phyloP scores from a whole-genome alignment of 1,140 invertebrate species.

The Drosophila quadrilineata region DNA sequence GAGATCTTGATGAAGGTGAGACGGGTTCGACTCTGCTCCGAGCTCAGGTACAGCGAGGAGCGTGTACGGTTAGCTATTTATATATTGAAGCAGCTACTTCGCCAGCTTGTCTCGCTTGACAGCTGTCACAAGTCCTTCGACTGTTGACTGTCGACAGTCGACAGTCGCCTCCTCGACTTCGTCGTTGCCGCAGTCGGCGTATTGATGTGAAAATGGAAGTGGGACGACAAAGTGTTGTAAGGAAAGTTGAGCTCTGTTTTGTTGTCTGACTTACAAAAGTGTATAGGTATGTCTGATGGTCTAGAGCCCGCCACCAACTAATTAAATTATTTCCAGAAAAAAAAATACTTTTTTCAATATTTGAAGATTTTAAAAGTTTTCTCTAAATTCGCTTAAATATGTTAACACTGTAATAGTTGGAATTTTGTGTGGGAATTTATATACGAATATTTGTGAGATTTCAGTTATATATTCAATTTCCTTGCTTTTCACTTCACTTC shows the following conservation, averaged over 20 bases:
- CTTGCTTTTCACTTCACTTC: slow-evolving; percentile 43
- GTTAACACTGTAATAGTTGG: slow-evolving; percentile 16
- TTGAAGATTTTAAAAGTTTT: too few species aligned
- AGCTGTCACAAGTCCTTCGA: slow-evolving; percentile 48
- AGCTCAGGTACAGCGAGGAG: slow-evolving; percentile 13
- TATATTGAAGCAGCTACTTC: slow-evolving; percentile 56
- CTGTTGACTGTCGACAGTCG: too few species aligned
- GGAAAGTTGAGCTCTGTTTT: slow-evolving; percentile 46
- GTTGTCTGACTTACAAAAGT: slow-evolving; percentile 46
- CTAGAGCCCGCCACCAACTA: too few species aligned
- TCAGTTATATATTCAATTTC: slow-evolving; percentile 61
- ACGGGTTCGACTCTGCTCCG: neutral
- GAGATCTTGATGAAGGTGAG: neutral
- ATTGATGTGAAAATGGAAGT: slow-evolving; percentile 48
- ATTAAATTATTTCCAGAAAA: neutral
- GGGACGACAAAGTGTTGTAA: slow-evolving; percentile 46
- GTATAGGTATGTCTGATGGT: neutral
- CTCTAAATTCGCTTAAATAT: too few species aligned
- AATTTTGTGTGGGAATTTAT: neutral
- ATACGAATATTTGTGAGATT: slow-evolving; percentile 34
- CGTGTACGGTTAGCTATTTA: slow-evolving; percentile 44
- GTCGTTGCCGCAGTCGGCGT: slow-evolving; percentile 8
- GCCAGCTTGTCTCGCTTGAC: slow-evolving; percentile 54
- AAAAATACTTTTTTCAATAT: neutral
- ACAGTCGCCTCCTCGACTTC: neutral